A percentile compares a stretch with the other conserved stretches of the same genome.
Evolutionary conservation across 2,797 vertebrate genomes (phyloP).

Genomic region (Rhyacichthys aspro): DNA sequence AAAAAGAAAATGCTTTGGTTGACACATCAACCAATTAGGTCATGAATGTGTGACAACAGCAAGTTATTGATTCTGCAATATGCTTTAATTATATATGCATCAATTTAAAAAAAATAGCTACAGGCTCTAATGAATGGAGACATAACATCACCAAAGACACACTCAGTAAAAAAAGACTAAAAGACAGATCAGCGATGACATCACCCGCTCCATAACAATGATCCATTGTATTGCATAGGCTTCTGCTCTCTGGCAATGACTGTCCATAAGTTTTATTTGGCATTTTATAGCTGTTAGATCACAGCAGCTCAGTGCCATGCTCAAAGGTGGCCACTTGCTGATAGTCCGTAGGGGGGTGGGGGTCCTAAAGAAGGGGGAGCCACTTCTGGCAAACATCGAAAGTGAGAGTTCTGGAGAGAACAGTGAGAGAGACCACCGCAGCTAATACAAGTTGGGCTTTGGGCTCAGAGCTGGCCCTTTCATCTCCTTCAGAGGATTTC

Average conservation of each 20-base stretch:
- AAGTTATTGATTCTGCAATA: neutral
- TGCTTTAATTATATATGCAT: neutral
- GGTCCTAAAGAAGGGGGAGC: slow-evolving; percentile 17
- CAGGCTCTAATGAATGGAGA: slow-evolving; percentile 40
- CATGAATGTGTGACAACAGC: too few species aligned
- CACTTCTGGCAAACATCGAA: slow-evolving; percentile 55
- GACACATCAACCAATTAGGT: neutral
- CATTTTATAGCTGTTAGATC: slow-evolving; percentile 86
- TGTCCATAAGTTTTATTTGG: slow-evolving; percentile 83
- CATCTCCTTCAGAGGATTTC: slow-evolving; percentile 71
- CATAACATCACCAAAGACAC: slow-evolving; percentile 69
- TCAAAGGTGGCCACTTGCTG: slow-evolving; percentile 73
- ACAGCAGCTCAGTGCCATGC: slow-evolving; percentile 75
- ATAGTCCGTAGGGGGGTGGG: slow-evolving; percentile 47
- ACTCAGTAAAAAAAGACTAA: slow-evolving; percentile 39
- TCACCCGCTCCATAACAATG: slow-evolving; percentile 83
- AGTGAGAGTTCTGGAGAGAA: slow-evolving; percentile 55
- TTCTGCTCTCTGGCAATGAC: slow-evolving; percentile 75
- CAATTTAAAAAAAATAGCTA: neutral
- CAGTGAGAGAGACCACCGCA: slow-evolving; percentile 60
- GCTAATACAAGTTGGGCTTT: slow-evolving; percentile 53
- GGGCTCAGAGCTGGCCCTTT: slow-evolving; percentile 66
- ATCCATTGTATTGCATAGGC: slow-evolving; percentile 79
- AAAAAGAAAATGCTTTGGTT: neutral
- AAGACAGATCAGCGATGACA: slow-evolving; percentile 70